Evolutionary conservation across 2,797 vertebrate species (phyloP), one percentile per base, ranked within the genome.

Genomic region (Cyclura pinguis): DNA sequence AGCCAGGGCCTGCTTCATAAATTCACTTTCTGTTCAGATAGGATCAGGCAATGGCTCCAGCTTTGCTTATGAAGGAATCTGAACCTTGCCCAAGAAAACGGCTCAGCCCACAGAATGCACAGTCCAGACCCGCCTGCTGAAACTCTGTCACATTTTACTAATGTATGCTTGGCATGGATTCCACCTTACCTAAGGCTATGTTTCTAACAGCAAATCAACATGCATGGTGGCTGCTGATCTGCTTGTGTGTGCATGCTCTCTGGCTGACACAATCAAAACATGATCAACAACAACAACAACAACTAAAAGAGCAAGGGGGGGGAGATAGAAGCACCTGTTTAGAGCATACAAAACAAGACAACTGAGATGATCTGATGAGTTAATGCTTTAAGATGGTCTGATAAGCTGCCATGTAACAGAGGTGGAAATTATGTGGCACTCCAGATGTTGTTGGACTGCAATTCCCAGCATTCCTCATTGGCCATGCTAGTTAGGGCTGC

Each of bases 91-190:
- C 95, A 95, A 94, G 94, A 93, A 77, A 77, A 77, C 18, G 91
- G 92, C 82, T 96, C 93, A 96, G 96, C 96, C 95, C 96, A 94
- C 94, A 95, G 69, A 76, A 59, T 67, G 94, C 91, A 94, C 88
- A 13, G 96, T 96, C 95, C 96, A 93, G 95, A 95, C 96, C 95
- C 90, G 95, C 95, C 96, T 91, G 96, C 94, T 95, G 95, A 96
- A 96, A 92, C 93, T 96, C 96, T 84, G 92, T 93, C 95, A 95
- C 91, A 94, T 95, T 96, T 96, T 94, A 93, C 94, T 96, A 94
- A 95, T 96, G 94, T 95, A 95, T 96, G 93, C 94, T 96, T 97
- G 96, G 95, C 95, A 91, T 20, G 0, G 0, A 20, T 95, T 95
- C 94, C 86, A 81, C 0, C 27, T 84, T 95, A 94, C 97, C 96